A percentile compares a stretch with the other conserved stretches of the same genome.
phyloP scores from a whole-genome alignment of 1,140 invertebrate genomes.

The Cyphomyrmex costatus region DNA sequence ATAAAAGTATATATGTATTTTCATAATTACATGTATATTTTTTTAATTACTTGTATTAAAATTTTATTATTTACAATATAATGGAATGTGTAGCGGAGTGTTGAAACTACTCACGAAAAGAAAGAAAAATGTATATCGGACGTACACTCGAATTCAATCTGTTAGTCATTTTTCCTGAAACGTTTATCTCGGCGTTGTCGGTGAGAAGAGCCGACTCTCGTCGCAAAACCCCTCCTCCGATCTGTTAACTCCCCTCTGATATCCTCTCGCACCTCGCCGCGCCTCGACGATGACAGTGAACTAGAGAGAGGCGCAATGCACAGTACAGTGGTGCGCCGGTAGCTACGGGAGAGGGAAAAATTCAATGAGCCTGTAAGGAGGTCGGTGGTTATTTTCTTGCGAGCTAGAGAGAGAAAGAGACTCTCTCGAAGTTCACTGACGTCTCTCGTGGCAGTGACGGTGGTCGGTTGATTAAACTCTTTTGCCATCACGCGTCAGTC shows the following conservation, averaged over 20 bases:
- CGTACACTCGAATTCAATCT: background rate
- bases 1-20: background rate
- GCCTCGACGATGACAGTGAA: conserved; percentile 73
- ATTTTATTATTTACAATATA: background rate
- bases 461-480: conserved; percentile 67
- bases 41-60: background rate
- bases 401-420: conserved; percentile 67
- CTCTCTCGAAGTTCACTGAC: conserved; percentile 77
- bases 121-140: no score
- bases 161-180: background rate
- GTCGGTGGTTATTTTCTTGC: conserved; percentile 75
- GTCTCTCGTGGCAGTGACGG: conserved; percentile 55
- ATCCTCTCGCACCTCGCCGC: background rate
- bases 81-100: background rate
- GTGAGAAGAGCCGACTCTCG: conserved; percentile 51
- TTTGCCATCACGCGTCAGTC: conserved; percentile 40
- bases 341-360: conserved; percentile 74
- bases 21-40: background rate
- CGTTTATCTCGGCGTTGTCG: conserved; percentile 48
- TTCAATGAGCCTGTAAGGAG: conserved; percentile 77
- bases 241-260: conserved; percentile 11
- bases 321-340: conserved; percentile 25
- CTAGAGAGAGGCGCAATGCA: conserved; percentile 67
- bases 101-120: background rate
- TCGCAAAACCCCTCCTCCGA: conserved; percentile 52